Evolutionary conservation across 2,888 invertebrate genomes (phyloP).

Genomic region (Antitype chi): DNA sequence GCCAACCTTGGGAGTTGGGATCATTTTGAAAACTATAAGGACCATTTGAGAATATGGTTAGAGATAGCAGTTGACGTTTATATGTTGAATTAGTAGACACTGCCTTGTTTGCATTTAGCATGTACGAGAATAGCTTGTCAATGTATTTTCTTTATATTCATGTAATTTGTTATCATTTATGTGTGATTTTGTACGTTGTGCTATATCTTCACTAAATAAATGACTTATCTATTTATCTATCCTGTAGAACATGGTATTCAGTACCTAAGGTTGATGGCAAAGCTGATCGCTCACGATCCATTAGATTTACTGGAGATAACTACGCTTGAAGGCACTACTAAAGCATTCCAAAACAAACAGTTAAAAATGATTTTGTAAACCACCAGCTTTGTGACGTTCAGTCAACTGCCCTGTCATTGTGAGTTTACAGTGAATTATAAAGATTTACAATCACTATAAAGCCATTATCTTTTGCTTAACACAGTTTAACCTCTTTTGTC

Average conservation of each 20-base stretch:
- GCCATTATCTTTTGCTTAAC: slow-evolving; percentile 25
- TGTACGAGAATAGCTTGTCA: not conserved
- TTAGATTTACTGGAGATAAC: not conserved
- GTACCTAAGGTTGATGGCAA: not conserved
- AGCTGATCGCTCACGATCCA: not conserved
- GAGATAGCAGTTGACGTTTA: not conserved
- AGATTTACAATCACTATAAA: slow-evolving; percentile 48
- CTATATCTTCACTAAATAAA: not conserved
- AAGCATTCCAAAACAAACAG: not conserved
- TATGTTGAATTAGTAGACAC: not conserved
- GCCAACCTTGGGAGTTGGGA: slow-evolving; percentile 68
- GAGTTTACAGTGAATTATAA: slow-evolving; percentile 21
- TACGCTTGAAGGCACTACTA: not conserved
- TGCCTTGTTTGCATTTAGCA: not conserved
- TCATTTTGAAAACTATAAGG: not conserved
- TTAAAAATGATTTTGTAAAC: not conserved
- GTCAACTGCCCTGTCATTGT: not conserved
- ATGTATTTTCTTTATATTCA: not conserved
- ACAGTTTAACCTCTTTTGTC: slow-evolving; percentile 48
- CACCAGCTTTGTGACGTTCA: not conserved
- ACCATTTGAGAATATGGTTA: not conserved
- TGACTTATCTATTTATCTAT: not conserved
- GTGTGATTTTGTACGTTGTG: not conserved
- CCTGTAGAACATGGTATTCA: not conserved
- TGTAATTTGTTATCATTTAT: not conserved